A percentile compares a stretch with the other conserved stretches of the same genome.
phyloP scores from a whole-genome alignment of 2,113 vertebrate species.

The Poecile atricapillus region DNA sequence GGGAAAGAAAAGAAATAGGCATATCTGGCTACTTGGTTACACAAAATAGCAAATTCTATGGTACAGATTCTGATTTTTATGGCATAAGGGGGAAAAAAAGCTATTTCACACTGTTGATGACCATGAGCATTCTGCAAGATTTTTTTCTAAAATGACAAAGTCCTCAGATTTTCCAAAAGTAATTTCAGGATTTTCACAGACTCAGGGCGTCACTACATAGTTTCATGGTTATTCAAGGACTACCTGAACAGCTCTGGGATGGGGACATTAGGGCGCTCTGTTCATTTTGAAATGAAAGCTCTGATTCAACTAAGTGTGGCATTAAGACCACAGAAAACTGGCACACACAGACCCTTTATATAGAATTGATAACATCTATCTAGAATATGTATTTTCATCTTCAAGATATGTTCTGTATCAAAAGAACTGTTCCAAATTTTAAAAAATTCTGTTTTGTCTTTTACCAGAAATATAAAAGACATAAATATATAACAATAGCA shows the following conservation, averaged over 20 bases:
- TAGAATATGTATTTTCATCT: background rate
- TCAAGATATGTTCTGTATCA: background rate
- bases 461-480: background rate
- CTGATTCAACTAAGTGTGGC: background rate
- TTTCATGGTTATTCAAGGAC: background rate
- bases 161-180: background rate
- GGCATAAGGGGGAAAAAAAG: fast-evolving
- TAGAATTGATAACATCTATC: background rate
- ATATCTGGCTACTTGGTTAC: background rate
- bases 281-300: background rate
- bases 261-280: background rate
- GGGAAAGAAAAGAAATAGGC: background rate
- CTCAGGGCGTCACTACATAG: background rate
- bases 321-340: background rate
- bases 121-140: background rate
- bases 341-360: background rate
- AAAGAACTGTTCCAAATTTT: background rate
- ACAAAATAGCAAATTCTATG: background rate
- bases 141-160: background rate
- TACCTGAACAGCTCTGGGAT: background rate
- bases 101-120: background rate
- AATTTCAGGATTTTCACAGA: background rate
- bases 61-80: background rate
- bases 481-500: background rate
- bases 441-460: background rate